Percentiles rank a stretch among this genome's conserved stretches.
Evolutionary conservation across 2,888 invertebrate species (phyloP).

Genomic region (Eumacrocentrus americanus): DNA sequence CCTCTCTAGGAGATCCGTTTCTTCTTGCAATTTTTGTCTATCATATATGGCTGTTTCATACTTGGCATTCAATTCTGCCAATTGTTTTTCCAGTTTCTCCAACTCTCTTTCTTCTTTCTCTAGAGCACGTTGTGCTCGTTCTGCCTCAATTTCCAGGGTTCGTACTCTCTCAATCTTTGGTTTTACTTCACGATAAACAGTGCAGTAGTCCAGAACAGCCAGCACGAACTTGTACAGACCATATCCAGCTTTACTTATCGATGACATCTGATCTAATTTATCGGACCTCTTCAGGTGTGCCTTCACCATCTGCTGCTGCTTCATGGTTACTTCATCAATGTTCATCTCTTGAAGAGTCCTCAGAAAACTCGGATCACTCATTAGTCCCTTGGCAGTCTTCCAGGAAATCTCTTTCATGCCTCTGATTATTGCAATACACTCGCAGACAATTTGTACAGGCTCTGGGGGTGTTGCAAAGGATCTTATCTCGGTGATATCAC

Average conservation of each 20-base stretch:
- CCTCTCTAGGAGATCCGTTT: constrained; percentile 81
- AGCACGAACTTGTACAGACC: constrained; percentile 85
- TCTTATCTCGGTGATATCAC: constrained; percentile 90
- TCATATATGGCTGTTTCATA: constrained; percentile 78
- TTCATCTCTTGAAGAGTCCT: constrained; percentile 84
- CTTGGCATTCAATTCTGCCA: constrained; percentile 73
- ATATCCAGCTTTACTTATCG: constrained; percentile 84
- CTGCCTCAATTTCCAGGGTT: constrained; percentile 75
- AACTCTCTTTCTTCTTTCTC: constrained; percentile 73
- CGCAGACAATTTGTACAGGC: constrained; percentile 87
- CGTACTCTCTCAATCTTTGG: constrained; percentile 85
- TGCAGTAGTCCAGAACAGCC: constrained; percentile 89
- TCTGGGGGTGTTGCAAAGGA: constrained; percentile 92
- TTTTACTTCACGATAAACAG: constrained; percentile 83
- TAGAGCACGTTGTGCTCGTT: constrained; percentile 62
- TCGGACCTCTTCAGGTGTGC: constrained; percentile 75
- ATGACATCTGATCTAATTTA: constrained; percentile 82
- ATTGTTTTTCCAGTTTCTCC: constrained; percentile 69
- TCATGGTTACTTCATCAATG: constrained; percentile 75
- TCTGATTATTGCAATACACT: constrained; percentile 85
- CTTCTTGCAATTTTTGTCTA: constrained; percentile 75
- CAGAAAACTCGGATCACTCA: constrained; percentile 88
- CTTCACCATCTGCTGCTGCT: constrained; percentile 74
- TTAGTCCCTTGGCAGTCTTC: constrained; percentile 91
- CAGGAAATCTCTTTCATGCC: constrained; percentile 85